Percentiles rank a stretch among this genome's conserved stretches.
Conservation (phyloP, 2,888 invertebrate genomes). For the Spodoptera picta region DNA sequence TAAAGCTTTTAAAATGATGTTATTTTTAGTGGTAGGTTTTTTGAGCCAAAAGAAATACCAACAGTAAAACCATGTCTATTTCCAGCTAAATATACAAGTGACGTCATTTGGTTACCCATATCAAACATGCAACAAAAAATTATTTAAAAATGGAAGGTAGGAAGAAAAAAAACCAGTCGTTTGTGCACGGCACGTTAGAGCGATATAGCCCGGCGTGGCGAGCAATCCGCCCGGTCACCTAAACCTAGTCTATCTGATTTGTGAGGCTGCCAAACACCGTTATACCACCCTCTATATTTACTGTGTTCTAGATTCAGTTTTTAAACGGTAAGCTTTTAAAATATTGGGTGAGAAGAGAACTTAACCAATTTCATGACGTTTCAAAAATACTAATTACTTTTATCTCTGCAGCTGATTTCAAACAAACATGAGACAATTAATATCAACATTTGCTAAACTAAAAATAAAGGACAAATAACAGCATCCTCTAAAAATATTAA, state of each 20-base stretch:
- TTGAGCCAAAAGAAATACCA: too few relatives aligned
- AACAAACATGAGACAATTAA: slow-evolving; percentile 26
- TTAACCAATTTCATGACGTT: background rate
- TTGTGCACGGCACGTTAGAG: slow-evolving; percentile 13
- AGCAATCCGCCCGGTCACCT: slow-evolving; percentile 30
- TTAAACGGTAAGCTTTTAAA: background rate
- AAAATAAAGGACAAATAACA: slow-evolving; percentile 12
- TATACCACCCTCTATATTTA: slow-evolving; percentile 1
- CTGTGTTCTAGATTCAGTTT: slow-evolving; percentile 11
- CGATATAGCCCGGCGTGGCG: slow-evolving; percentile 8
- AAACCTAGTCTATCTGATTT: slow-evolving; percentile 38
- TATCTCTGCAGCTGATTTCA: slow-evolving; percentile 6
- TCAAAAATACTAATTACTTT: slow-evolving; percentile 4
- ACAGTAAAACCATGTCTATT: background rate
- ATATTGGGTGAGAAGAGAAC: background rate
- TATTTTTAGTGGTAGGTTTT: too few relatives aligned
- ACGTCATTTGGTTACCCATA: slow-evolving; percentile 18
- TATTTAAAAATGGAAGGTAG: slow-evolving; percentile 24
- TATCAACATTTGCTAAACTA: slow-evolving; percentile 15
- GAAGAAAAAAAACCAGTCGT: slow-evolving; percentile 20
- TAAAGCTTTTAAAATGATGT: too few relatives aligned
- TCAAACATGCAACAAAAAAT: slow-evolving; percentile 33
- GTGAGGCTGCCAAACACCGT: slow-evolving; percentile 34
- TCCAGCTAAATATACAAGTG: slow-evolving; percentile 7
- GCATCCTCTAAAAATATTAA: slow-evolving; percentile 12